Conservation (phyloP, 1,140 invertebrate genomes). For the Neodiprion pinetum region DNA sequence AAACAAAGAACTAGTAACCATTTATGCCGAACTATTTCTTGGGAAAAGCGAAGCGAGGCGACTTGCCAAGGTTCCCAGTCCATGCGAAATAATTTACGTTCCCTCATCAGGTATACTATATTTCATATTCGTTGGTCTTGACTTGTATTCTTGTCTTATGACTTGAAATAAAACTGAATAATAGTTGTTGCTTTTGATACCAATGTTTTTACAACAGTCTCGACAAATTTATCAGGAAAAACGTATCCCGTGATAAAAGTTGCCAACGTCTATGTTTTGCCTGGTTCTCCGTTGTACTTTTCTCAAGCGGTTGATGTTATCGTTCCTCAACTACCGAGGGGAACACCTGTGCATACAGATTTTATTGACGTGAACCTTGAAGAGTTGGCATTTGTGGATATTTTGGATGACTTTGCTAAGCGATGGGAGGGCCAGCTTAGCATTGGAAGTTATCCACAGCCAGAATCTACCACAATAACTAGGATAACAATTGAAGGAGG, state of each 20-base stretch:
- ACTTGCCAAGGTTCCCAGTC: slow-evolving; percentile 39
- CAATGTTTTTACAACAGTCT: slow-evolving; percentile 13
- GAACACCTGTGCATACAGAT: slow-evolving; percentile 28
- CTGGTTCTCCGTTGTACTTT: slow-evolving; percentile 73
- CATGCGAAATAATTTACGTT: slow-evolving; percentile 42
- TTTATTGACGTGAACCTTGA: slow-evolving; percentile 59
- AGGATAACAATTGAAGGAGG: slow-evolving; percentile 61
- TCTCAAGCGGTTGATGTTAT: slow-evolving; percentile 60
- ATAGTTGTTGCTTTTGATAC: slow-evolving; percentile 15
- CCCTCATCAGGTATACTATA: not conserved
- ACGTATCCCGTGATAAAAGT: slow-evolving; percentile 69
- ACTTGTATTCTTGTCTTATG: too few species aligned
- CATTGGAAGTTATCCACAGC: slow-evolving; percentile 75
- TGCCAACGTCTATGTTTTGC: slow-evolving; percentile 74
- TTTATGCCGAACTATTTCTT: slow-evolving; percentile 51
- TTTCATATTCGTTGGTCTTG: not conserved
- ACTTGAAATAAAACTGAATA: too few species aligned
- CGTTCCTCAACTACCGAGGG: slow-evolving; percentile 30
- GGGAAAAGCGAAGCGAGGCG: slow-evolving; percentile 35
- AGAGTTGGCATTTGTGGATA: slow-evolving; percentile 66
- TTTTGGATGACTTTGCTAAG: slow-evolving; percentile 63
- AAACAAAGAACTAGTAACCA: slow-evolving; percentile 63
- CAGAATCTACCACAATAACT: slow-evolving; percentile 55
- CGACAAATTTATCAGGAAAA: slow-evolving; percentile 26
- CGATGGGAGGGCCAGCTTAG: slow-evolving; percentile 63